These are phyloP conservation scores for Thalassaphorura encarpata DNA, from an alignment of 1,140 invertebrate genomes.

Conservation along the genomic window DNA sequence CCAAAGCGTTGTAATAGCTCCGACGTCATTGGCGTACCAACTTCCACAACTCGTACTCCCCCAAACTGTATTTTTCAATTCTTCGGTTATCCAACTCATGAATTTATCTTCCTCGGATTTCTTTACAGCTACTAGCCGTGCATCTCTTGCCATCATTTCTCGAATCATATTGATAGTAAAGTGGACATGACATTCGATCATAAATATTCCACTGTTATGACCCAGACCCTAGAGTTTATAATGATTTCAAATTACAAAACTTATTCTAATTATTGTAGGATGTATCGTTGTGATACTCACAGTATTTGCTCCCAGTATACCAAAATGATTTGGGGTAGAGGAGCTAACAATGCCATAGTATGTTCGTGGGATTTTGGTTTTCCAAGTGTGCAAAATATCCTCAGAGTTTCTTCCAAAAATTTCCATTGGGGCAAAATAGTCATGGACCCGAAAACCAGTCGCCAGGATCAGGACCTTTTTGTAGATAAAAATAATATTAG, in stretches of 20 bases:
- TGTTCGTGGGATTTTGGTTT: not conserved
- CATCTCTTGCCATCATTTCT: constrained; percentile 14
- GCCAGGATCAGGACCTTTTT: constrained; percentile 20
- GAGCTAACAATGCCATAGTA: constrained; percentile 9
- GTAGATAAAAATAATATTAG: constrained; percentile 1
- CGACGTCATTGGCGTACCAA: constrained; percentile 21
- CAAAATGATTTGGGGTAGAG: constrained; percentile 13
- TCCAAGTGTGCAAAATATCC: constrained; percentile 10
- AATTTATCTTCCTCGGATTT: constrained; percentile 9
- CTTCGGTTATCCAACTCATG: constrained; percentile 2
- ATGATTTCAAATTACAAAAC: not conserved
- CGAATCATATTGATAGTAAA: constrained; percentile 1
- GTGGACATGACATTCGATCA: constrained; percentile 28
- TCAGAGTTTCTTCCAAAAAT: constrained; percentile 3
- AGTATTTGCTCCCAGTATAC: constrained; percentile 13
- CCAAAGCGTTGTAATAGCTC: constrained; percentile 18
- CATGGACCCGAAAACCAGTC: constrained; percentile 18
- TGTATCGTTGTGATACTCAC: not conserved
- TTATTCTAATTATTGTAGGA: not conserved
- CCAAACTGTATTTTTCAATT: constrained; percentile 24
- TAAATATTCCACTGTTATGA: constrained; percentile 27
- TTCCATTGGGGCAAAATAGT: constrained; percentile 19
- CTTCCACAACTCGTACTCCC: constrained; percentile 9
- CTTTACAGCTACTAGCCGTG: constrained; percentile 14
- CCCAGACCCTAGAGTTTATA: constrained; percentile 3